Evolutionary conservation across 2,888 invertebrate genomes (phyloP), one percentile per base, ranked within the genome.

Genomic region (Caenorhabditis becei): DNA sequence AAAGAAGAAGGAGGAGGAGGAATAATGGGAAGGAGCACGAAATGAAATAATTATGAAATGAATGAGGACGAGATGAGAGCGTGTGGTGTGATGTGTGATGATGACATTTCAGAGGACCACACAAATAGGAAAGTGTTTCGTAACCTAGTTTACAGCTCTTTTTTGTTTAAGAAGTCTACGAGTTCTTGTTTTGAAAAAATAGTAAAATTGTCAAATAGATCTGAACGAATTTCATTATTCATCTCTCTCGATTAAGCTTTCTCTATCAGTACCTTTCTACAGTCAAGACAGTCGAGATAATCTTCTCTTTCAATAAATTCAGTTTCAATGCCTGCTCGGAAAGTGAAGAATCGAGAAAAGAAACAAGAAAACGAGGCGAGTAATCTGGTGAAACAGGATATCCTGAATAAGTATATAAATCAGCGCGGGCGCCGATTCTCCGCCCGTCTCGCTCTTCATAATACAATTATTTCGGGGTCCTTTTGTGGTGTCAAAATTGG

Each of bases 401-500:
- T n/a, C n/a, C n/a, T n/a, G n/a, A n/a, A n/a, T 35, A 18, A 37
- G 41, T 44, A 62, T 71, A 71, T 62, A 62, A 63, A 72, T 72
- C 63, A 56, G 72, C 32, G 10, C 4, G 63, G 47, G 59, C 58
- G 47, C 23, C 20, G 26, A 23, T 24, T 18, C 16, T 18, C 14
- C 16, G 5, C 41, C 47, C 28, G 26, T 51, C 51, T 18, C 10
- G 24, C 28, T 7, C 51, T 26, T 44, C 53, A 56, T 72, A 72
- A 72, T 72, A 16, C 56, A 65, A 72, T 72, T 72, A 72, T 62
- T 47, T 32, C 32, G 32, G 32, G 53, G 54, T 47, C 53, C 72
- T 49, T 63, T 72, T 72, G 56, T 56, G 35, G 49, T 20, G 28
- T 28, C 63, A 44, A 49, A 72, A 72, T 72, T 72, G 63, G 63